Percentiles rank a stretch among this genome's conserved stretches.
phyloP scores from a whole-genome alignment of 2,888 invertebrate species.

The Xestoiulus laeticollis region DNA sequence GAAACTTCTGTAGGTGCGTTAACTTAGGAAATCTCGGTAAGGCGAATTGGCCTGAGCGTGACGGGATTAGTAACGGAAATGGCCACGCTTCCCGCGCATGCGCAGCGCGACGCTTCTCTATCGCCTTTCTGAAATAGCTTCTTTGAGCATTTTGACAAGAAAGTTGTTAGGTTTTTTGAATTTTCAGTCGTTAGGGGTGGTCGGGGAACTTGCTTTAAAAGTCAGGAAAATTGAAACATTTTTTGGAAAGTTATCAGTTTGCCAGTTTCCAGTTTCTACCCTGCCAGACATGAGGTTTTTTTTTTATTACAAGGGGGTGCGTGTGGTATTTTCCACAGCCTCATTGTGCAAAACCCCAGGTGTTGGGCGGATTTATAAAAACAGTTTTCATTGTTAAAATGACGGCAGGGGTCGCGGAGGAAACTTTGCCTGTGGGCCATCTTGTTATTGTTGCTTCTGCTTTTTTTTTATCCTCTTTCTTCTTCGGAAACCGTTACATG shows the following conservation, averaged over 20 bases:
- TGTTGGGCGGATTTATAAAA: slow-evolving; percentile 2
- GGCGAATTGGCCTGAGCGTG: no score
- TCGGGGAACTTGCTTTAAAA: no score
- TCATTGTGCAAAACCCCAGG: not conserved
- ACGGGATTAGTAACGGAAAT: no score
- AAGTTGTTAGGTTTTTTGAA: no score
- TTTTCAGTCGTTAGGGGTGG: no score
- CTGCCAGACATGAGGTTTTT: not conserved
- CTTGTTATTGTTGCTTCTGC: slow-evolving; percentile 38
- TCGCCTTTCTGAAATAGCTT: no score
- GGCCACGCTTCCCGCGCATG: no score
- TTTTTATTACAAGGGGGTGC: not conserved
- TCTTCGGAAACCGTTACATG: slow-evolving; percentile 7
- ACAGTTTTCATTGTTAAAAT: slow-evolving; percentile 25
- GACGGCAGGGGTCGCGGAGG: slow-evolving; percentile 26
- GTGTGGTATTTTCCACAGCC: slow-evolving; percentile 15
- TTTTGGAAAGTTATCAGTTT: not conserved
- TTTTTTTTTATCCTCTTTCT: not conserved
- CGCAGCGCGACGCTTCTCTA: no score
- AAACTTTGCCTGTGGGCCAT: slow-evolving; percentile 17
- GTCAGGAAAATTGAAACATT: no score
- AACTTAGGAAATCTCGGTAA: no score
- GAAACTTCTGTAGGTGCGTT: no score
- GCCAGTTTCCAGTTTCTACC: not conserved
- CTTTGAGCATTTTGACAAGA: no score